These are phyloP conservation scores for Cyphomyrmex costatus DNA, from an alignment of 1,140 invertebrate genomes.

Conservation along the genomic window DNA sequence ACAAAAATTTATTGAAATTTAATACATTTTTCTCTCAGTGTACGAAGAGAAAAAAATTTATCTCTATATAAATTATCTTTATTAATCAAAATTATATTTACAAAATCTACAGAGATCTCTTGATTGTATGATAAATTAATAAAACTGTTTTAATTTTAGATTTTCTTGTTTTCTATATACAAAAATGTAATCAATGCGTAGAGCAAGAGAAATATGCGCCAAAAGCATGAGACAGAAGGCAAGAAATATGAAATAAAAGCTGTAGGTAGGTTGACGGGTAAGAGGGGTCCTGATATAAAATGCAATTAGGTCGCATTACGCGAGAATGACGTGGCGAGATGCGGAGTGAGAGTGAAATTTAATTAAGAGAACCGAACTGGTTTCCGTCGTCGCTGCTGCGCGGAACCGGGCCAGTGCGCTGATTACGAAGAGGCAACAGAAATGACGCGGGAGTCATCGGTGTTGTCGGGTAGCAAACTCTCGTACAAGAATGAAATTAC, in stretches of 20 bases:
- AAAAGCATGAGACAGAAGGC: background rate
- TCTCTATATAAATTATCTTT: background rate
- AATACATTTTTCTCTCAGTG: no score
- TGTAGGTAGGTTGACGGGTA: background rate
- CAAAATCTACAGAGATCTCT: background rate
- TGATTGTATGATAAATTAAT: constrained; percentile 1
- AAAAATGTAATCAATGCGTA: background rate
- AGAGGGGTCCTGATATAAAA: constrained; percentile 52
- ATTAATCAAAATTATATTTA: background rate
- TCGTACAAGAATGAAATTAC: constrained; percentile 60
- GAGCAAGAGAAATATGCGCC: background rate
- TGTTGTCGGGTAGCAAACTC: background rate
- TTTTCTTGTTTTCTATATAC: background rate
- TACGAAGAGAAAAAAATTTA: background rate
- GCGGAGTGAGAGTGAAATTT: constrained; percentile 65
- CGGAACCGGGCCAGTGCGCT: background rate
- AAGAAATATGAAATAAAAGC: constrained; percentile 25
- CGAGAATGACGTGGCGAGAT: constrained; percentile 51
- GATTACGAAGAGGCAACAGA: constrained; percentile 3
- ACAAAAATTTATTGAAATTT: no score
- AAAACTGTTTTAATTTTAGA: background rate
- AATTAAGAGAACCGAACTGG: constrained; percentile 70
- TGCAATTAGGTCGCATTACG: constrained; percentile 72
- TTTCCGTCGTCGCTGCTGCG: background rate
- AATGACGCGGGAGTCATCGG: constrained; percentile 22